Evolutionary conservation across 2,888 invertebrate species (phyloP), one percentile per base, ranked within the genome.

Genomic region (Diadegma fenestrale): DNA sequence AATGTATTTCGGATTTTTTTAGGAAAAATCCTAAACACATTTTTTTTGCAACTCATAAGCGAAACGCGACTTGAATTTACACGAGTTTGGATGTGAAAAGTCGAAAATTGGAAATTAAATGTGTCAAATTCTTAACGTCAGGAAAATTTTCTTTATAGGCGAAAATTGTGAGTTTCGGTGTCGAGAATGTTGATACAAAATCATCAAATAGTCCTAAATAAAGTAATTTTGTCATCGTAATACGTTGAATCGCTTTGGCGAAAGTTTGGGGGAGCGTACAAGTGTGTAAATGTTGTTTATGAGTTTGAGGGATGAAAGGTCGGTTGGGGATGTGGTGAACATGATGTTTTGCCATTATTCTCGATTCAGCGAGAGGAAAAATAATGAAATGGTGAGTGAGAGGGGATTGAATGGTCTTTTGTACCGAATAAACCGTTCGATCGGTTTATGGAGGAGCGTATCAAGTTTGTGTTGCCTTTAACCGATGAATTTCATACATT

Each of bases 271-370:
- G 54, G 58, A 66, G 41, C 22, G 71, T 75, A 63, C 17, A 63
- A 61, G 45, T 75, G 63, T 43, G 64, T 64, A 7, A 30, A 64
- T n/a, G 54, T 45, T 85, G 61, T 63, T 80, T 26, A 43, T 51
- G 63, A 69, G 51, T 37, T 33, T 22, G 51, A 17, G 33, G 61
- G 71, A 66, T n/a, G 54, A 41, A n/a, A 68, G 54, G 54, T 54
- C 7, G 37, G 22, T n/a, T n/a, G 51, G 66, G 26, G 48, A 41
- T 17, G 33, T 43, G 17, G 33, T 26, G 26, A 63, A 43, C n/a
- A 41, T 30, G 4, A 64, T 69, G 41, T 68, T 30, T 43, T 2
- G 2, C 45, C 8, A 37, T 77, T 19, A 22, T 22, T 64, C 43
- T 19, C 6, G n/a, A 43, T n/a, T 12, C 14, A 14, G 43, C 10